Base-by-base conservation (phyloP, 2,888 invertebrate species). In the Mesorhabditis spiculigera region DNA sequence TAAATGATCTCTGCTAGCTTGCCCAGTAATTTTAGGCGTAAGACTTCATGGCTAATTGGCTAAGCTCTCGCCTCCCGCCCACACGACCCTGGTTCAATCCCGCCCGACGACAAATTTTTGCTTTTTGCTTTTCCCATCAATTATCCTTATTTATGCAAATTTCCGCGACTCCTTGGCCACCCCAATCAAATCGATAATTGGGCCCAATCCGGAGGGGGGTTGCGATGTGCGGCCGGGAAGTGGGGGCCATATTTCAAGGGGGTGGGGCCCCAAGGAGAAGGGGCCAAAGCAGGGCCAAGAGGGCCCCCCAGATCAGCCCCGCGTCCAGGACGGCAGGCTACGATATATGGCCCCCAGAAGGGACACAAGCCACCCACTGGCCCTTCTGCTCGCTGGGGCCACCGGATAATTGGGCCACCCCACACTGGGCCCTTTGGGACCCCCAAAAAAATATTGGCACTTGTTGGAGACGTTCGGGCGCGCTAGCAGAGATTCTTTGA, bases 191-290 rank as follows among this genome's bases (percentile, higher is more conserved):
- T 50, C 58, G 58, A 50, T 50, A 10, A 50, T 50, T 50, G 58
- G 58, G 8, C 28, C 28, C 28, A 2, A 50, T 50, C 10, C 8
- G 58, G 3, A 50, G 58, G 58, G 58, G 58, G 58, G 58, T 50
- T 50, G 58, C 58, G 58, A 50, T 3, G 58, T 50, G 58, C 58
- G 58, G 58, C 58, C n/a, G 8, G 10, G 58, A 50, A 50, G 58
- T 50, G 58, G 58, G 58, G 58, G 58, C 58, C 58, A n/a, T 50
- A 50, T 50, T 50, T 50, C 58, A 50, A 13, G n/a, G 58, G 58
- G 58, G 58, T 50, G n/a, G n/a, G n/a, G 58, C 8, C 8, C 8
- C 10, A n/a, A n/a, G 58, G 58, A 50, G n/a, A 50, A 50, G 8
- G n/a, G 58, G 58, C 58, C 8, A 50, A 50, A 50, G n/a, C 10